phyloP scores from a whole-genome alignment of 2,888 invertebrate genomes.

The Parnassius orleans region DNA sequence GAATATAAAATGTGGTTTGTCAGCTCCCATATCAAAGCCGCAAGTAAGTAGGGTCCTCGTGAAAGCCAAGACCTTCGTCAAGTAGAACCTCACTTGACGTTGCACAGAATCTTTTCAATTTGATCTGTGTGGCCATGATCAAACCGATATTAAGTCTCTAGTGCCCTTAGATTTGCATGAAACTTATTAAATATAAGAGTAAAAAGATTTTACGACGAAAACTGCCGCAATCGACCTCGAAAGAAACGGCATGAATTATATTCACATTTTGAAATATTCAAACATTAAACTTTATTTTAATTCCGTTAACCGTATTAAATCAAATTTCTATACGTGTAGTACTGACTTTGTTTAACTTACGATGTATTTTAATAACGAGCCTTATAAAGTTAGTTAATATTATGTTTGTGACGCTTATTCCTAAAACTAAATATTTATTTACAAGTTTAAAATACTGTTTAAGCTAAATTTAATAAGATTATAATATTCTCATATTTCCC shows the following conservation, averaged over 20 bases:
- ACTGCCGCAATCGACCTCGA: conserved; percentile 37
- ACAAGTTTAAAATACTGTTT: no score
- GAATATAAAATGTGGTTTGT: conserved; percentile 58
- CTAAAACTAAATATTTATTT: no score
- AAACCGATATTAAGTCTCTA: conserved; percentile 65
- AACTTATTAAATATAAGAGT: conserved; percentile 71
- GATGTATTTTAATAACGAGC: no score
- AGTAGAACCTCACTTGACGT: conserved; percentile 65
- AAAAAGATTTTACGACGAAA: conserved; percentile 32
- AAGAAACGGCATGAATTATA: conserved; percentile 52
- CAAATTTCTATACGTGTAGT: not conserved
- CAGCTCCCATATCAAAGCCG: conserved; percentile 60
- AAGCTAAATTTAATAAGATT: no score
- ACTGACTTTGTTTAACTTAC: no score
- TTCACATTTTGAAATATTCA: conserved; percentile 3
- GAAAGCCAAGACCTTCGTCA: conserved; percentile 71
- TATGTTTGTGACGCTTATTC: no score
- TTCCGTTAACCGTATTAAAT: not conserved
- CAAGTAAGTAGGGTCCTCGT: conserved; percentile 53
- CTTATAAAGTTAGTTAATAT: no score
- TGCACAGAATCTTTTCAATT: conserved; percentile 64
- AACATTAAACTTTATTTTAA: not conserved
- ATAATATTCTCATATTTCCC: no score
- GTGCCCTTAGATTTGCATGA: conserved; percentile 69
- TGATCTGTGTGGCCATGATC: conserved; percentile 58